Percentiles rank a stretch among this genome's conserved stretches.
Conservation (phyloP, 2,797 vertebrate species). For the Hippoglossus hippoglossus region DNA sequence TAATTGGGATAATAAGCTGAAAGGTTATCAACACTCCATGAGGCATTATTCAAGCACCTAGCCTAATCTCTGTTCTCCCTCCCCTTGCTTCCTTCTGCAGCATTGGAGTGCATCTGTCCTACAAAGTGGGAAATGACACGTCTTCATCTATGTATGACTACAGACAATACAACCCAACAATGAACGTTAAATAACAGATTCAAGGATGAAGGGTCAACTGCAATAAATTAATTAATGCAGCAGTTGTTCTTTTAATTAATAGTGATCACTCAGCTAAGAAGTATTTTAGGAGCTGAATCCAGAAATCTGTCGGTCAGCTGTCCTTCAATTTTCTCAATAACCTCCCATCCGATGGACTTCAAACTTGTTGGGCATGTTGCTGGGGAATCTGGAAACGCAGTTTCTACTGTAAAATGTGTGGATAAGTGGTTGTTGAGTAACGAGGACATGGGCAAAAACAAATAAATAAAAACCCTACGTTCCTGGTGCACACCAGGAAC, state of each 20-base stretch:
- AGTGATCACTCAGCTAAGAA: neutral
- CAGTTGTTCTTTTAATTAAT: neutral
- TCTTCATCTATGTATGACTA: neutral
- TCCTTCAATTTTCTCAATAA: too few relatives aligned
- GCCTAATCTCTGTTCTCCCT: constrained; percentile 34
- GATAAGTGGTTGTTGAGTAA: too few relatives aligned
- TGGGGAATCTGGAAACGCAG: too few relatives aligned
- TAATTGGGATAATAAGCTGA: constrained; percentile 86
- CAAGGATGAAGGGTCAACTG: too few relatives aligned
- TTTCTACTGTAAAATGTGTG: too few relatives aligned
- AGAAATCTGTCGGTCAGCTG: too few relatives aligned
- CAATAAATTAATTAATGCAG: neutral
- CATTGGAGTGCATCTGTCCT: constrained; percentile 5
- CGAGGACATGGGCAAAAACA: too few relatives aligned
- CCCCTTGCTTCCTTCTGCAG: constrained; percentile 25
- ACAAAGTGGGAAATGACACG: constrained; percentile 11
- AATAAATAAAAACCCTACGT: too few relatives aligned
- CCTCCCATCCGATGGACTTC: too few relatives aligned
- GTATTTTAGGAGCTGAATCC: neutral
- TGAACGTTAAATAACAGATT: too few relatives aligned
- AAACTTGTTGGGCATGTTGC: too few relatives aligned
- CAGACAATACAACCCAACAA: neutral
- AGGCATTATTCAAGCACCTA: constrained; percentile 74
- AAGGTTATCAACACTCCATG: constrained; percentile 81
- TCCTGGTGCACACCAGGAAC: too few relatives aligned